Evolutionary conservation across 2,797 vertebrate genomes (phyloP).

Genomic region (Lepilemur septentrionalis): DNA sequence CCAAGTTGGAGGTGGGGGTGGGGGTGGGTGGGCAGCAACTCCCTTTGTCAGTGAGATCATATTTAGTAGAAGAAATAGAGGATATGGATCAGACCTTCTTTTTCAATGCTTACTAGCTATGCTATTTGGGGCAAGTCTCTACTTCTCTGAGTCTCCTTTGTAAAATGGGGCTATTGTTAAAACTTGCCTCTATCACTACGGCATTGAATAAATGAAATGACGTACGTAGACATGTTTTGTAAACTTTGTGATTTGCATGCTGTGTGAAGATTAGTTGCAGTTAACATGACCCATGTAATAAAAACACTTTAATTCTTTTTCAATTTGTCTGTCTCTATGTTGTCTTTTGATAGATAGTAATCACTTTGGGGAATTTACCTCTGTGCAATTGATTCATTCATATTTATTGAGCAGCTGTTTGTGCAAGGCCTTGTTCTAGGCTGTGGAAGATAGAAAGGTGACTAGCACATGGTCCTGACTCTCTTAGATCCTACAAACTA

Average conservation of each 20-base stretch:
- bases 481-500: not conserved
- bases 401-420: not conserved
- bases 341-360: not conserved
- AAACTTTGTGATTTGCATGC: not conserved
- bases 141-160: not conserved
- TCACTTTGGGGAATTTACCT: not conserved
- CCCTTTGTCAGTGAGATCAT: not conserved
- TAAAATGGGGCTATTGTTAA: not conserved
- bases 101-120: not conserved
- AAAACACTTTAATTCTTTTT: not conserved
- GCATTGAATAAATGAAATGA: not conserved
- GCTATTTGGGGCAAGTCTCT: not conserved
- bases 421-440: not conserved
- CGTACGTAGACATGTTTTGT: not conserved
- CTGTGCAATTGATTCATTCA: not conserved
- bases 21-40: not conserved
- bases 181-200: not conserved
- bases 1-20: not conserved
- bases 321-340: not conserved
- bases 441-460: not conserved
- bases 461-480: not conserved
- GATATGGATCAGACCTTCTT: not conserved
- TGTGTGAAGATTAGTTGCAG: not conserved
- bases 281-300: not conserved
- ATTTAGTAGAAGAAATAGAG: not conserved